These are phyloP conservation scores for Stegastes partitus DNA, from an alignment of 2,113 vertebrate species.

Conservation along the genomic window DNA sequence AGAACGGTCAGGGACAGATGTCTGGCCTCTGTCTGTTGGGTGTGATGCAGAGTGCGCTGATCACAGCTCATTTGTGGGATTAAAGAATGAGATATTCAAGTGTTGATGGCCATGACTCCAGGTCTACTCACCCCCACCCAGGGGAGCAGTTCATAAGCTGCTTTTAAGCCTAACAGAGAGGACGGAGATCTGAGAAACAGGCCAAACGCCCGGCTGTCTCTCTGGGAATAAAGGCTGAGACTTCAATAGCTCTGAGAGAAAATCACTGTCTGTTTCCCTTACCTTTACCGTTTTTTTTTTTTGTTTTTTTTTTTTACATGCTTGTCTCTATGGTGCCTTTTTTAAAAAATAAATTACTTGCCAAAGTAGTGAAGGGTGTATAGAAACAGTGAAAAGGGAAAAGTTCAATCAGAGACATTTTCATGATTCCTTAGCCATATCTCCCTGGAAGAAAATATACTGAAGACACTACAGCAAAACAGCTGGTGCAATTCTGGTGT, in stretches of 20 bases:
- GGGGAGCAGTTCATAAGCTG: constrained; percentile 13
- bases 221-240: constrained; percentile 36
- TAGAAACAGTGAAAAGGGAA: not conserved
- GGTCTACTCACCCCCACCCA: not conserved
- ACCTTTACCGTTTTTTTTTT: too few relatives aligned
- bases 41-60: constrained; percentile 5
- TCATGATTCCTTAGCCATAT: not conserved
- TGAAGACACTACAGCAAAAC: constrained; percentile 21
- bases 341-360: not conserved
- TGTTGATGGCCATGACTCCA: not conserved
- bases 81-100: constrained; percentile 21
- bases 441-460: constrained; percentile 5
- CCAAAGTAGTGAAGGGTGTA: not conserved
- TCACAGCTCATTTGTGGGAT: constrained; percentile 52
- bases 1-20: constrained; percentile 32
- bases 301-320: constrained; percentile 21
- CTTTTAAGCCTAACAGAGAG: not conserved
- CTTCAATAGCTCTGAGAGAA: constrained; percentile 23
- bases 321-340: not conserved
- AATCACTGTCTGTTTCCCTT: constrained; percentile 15
- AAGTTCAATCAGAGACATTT: constrained; percentile 19
- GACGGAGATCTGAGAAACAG: constrained; percentile 36
- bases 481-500: constrained; percentile 19
- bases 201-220: constrained; percentile 3
- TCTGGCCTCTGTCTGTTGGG: constrained; percentile 15